phyloP scores from a whole-genome alignment of 2,113 vertebrate species.

The Rhabdornis inornatus region DNA sequence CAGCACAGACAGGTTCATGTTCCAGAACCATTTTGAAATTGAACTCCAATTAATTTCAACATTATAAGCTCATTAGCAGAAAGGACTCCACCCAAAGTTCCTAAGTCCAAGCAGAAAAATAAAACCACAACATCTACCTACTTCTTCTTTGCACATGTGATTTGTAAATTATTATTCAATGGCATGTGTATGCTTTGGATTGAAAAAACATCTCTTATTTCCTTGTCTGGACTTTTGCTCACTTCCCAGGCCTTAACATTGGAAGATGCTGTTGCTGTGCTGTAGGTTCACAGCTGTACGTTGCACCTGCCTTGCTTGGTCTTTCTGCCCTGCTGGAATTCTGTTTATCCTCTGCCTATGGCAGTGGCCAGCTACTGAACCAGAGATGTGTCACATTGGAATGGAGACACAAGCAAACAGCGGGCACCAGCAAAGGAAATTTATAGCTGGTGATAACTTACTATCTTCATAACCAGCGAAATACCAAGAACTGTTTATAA shows the following conservation, averaged over 20 bases:
- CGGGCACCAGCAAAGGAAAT: neutral
- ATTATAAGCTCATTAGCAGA: neutral
- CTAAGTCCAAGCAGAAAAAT: neutral
- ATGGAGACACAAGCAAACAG: neutral
- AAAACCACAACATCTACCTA: neutral
- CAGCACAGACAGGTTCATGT: neutral
- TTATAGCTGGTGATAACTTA: neutral
- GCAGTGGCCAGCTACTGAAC: neutral
- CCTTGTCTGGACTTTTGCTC: neutral
- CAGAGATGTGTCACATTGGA: neutral
- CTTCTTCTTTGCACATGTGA: neutral
- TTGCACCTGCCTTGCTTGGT: fast-evolving
- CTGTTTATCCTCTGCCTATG: neutral
- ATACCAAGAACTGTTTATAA: neutral
- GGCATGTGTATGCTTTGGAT: neutral
- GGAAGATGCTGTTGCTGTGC: neutral
- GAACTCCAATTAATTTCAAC: neutral
- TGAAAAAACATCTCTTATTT: neutral
- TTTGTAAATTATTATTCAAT: neutral
- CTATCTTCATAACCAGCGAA: neutral
- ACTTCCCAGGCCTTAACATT: neutral
- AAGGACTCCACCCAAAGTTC: neutral
- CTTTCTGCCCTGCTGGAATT: neutral
- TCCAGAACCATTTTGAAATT: neutral
- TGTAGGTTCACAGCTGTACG: neutral